These are phyloP conservation scores for Pao palembangensis DNA, from an alignment of 2,113 vertebrate species.

Conservation along the genomic window DNA sequence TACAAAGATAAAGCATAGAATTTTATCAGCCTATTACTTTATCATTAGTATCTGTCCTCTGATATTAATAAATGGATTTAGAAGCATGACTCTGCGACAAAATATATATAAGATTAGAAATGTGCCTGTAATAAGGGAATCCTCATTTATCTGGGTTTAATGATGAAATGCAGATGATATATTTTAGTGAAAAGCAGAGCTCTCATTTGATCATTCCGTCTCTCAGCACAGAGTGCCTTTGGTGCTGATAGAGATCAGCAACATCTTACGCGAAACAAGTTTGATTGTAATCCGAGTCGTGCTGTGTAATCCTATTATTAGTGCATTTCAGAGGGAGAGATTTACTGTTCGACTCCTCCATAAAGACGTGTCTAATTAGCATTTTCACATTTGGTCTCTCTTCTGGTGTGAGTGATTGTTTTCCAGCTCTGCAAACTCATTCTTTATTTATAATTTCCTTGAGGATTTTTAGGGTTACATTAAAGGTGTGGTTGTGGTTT, in stretches of 20 bases:
- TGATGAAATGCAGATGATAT: constrained; percentile 30
- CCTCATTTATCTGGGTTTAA: constrained; percentile 28
- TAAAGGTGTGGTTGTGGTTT: constrained; percentile 3
- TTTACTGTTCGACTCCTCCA: constrained; percentile 49
- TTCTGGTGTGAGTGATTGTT: background rate
- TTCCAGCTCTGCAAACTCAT: background rate
- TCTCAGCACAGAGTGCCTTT: constrained; percentile 13
- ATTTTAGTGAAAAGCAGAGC: constrained; percentile 25
- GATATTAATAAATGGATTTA: constrained; percentile 31
- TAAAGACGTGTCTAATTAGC: constrained; percentile 57
- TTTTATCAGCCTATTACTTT: constrained; percentile 27
- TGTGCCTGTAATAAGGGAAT: constrained; percentile 20
- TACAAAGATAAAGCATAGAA: constrained; percentile 27
- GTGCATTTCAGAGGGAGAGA: constrained; percentile 55
- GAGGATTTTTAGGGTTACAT: background rate
- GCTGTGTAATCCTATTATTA: constrained; percentile 63
- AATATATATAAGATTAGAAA: constrained; percentile 27
- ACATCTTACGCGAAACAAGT: constrained; percentile 44
- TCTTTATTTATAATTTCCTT: too few species aligned
- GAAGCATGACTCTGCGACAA: constrained; percentile 14
- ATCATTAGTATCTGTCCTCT: constrained; percentile 25
- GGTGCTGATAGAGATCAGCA: constrained; percentile 44
- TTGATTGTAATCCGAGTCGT: constrained; percentile 54
- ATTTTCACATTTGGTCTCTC: constrained; percentile 40
- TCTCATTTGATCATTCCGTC: constrained; percentile 21